Conservation (phyloP, 2,797 vertebrate species). For the Morus bassanus region DNA sequence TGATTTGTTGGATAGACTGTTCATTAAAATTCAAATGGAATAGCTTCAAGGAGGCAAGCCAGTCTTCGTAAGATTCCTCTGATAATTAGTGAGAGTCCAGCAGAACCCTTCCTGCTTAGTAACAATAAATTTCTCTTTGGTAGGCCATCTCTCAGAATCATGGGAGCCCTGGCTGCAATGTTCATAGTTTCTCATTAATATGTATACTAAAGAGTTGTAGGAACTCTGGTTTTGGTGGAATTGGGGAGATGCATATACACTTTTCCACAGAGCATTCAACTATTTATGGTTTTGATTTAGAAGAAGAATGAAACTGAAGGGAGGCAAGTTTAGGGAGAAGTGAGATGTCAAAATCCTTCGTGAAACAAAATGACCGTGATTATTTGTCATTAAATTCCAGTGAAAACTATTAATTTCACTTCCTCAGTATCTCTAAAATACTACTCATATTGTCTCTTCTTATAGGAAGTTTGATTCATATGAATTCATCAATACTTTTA, state of each 20-base stretch:
- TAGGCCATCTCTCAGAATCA: not conserved
- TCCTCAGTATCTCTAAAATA: not conserved
- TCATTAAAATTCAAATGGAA: not conserved
- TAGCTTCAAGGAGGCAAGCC: not conserved
- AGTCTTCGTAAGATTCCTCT: not conserved
- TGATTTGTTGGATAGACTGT: not conserved
- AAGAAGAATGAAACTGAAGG: not conserved
- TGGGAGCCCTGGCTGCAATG: not conserved
- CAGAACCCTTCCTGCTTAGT: not conserved
- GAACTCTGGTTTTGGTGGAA: not conserved
- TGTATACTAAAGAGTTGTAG: not conserved
- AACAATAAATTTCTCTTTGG: not conserved
- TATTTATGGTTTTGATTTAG: not conserved
- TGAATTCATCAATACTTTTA: not conserved
- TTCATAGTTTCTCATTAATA: not conserved
- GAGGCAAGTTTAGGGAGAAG: not conserved
- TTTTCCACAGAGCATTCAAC: not conserved
- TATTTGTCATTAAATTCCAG: not conserved
- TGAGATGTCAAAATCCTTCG: not conserved
- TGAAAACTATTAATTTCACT: not conserved
- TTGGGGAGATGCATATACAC: not conserved
- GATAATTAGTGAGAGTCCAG: not conserved
- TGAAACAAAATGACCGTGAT: not conserved
- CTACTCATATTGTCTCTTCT: not conserved
- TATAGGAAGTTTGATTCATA: not conserved